These are phyloP conservation scores for Smutsia gigantea DNA, from an alignment of 2,797 vertebrate genomes.

Conservation along the genomic window DNA sequence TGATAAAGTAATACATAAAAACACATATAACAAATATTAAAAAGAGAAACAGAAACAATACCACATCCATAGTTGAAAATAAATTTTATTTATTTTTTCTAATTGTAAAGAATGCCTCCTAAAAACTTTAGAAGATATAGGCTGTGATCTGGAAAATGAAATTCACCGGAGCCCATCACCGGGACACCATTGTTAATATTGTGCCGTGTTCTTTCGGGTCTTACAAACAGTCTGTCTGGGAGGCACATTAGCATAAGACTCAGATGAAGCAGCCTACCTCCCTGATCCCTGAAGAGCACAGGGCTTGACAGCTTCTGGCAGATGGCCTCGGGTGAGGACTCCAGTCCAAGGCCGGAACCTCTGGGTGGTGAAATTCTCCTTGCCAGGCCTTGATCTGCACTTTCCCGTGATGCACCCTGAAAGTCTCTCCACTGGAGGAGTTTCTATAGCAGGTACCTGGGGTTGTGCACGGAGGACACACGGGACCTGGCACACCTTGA, in stretches of 20 bases:
- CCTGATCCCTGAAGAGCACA: conserved; percentile 45
- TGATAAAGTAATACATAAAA: not conserved
- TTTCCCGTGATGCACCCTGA: not conserved
- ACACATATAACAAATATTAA: not conserved
- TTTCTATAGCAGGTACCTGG: not conserved
- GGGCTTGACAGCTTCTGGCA: conserved; percentile 51
- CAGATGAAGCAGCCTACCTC: conserved; percentile 28
- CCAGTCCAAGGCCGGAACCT: conserved; percentile 13
- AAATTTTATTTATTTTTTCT: not conserved
- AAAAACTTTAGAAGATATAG: not conserved
- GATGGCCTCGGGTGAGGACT: conserved; percentile 56
- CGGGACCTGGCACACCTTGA: conserved; percentile 54
- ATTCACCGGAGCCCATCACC: not conserved
- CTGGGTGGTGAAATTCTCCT: not conserved
- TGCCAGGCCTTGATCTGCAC: conserved; percentile 55
- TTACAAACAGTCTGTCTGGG: not conserved
- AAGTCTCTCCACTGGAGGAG: not conserved
- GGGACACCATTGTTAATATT: not conserved
- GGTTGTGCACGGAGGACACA: conserved; percentile 5
- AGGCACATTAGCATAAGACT: not conserved
- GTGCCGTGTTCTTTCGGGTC: not conserved
- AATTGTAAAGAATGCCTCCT: not conserved
- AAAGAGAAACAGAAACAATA: not conserved
- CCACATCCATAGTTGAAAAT: not conserved
- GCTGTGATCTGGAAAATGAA: not conserved